These are phyloP conservation scores for Acronicta alni DNA, from an alignment of 2,888 invertebrate genomes.

Conservation along the genomic window DNA sequence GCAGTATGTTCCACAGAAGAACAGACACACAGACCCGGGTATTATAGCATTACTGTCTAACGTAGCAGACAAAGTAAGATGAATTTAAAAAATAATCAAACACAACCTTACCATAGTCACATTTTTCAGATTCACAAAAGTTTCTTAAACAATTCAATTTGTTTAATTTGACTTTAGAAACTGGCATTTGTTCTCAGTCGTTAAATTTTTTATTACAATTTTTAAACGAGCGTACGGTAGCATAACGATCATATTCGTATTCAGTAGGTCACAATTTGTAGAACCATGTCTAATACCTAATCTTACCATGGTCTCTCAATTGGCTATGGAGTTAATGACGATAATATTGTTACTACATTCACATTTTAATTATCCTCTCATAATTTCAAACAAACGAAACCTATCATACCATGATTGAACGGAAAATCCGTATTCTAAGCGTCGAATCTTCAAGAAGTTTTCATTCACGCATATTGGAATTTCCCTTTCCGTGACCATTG, in stretches of 20 bases:
- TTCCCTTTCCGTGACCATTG: constrained; percentile 29
- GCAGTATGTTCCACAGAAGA: too few relatives aligned
- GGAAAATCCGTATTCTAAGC: constrained; percentile 22
- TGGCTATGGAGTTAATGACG: not conserved
- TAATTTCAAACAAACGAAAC: not conserved
- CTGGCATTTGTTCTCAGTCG: not conserved
- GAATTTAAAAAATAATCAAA: too few relatives aligned
- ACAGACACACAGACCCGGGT: too few relatives aligned
- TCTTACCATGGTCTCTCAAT: constrained; percentile 2
- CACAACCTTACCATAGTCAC: not conserved
- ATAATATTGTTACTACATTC: not conserved
- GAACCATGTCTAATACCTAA: too few relatives aligned
- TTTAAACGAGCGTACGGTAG: constrained; percentile 5
- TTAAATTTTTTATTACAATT: constrained; percentile 8
- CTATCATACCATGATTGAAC: not conserved
- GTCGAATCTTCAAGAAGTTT: not conserved
- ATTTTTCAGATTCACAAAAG: too few relatives aligned
- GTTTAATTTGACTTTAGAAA: constrained; percentile 9
- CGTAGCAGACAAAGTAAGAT: too few relatives aligned
- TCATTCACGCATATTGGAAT: constrained; percentile 1
- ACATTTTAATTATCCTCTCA: not conserved
- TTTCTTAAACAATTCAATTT: constrained; percentile 2
- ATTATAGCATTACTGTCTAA: too few relatives aligned
- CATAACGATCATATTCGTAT: not conserved
- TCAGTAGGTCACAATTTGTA: not conserved